These are phyloP conservation scores for Netelia inedita DNA, from an alignment of 2,888 invertebrate species.

Conservation along the genomic window DNA sequence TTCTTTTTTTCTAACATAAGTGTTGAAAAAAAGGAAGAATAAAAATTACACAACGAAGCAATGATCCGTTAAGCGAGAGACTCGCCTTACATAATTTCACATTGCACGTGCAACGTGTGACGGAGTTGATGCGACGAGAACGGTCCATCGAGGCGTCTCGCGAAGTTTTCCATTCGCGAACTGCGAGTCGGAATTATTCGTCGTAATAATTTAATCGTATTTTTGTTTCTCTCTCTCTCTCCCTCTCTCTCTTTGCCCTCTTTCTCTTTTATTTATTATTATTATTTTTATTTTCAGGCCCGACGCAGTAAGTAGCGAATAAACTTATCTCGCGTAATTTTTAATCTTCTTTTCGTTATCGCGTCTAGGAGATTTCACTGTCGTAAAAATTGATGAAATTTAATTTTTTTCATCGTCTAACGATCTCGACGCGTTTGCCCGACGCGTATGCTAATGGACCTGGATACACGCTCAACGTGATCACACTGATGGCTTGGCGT, in stretches of 20 bases:
- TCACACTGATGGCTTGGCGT: not conserved
- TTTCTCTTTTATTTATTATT: not conserved
- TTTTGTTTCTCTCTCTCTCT: not conserved
- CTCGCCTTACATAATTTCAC: conserved; percentile 5
- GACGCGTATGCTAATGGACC: conserved; percentile 19
- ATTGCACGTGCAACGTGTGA: no score
- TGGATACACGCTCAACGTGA: not conserved
- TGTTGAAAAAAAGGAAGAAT: not conserved
- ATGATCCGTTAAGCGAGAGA: conserved; percentile 12
- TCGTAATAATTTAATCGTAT: not conserved
- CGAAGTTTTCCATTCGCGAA: not conserved
- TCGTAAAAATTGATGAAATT: conserved; percentile 19
- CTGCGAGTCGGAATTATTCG: not conserved
- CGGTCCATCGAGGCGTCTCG: not conserved
- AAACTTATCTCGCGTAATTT: not conserved
- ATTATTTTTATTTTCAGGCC: not conserved
- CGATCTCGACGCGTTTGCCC: not conserved
- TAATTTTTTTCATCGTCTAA: conserved; percentile 6
- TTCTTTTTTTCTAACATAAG: not conserved
- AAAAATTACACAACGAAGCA: not conserved
- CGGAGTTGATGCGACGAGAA: not conserved
- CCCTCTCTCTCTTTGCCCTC: not conserved
- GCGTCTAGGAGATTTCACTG: conserved; percentile 30
- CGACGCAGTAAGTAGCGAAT: not conserved
- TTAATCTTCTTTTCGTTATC: not conserved